These are phyloP conservation scores for Diceros bicornis DNA, from an alignment of 2,797 vertebrate genomes.

Conservation along the genomic window DNA sequence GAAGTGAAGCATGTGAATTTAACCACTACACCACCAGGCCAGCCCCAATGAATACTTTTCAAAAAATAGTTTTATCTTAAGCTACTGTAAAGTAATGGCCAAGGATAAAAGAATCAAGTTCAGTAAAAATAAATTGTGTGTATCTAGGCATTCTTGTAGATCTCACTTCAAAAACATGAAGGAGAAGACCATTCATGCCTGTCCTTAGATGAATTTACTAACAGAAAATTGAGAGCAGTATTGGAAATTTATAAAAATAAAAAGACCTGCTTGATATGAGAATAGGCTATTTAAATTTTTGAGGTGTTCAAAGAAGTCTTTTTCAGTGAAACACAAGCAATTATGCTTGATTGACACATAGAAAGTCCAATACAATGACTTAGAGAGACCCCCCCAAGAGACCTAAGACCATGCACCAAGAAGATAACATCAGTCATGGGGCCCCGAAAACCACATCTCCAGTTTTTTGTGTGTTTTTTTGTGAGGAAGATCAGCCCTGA, in stretches of 20 bases:
- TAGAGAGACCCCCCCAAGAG: neutral
- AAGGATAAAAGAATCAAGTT: slow-evolving; percentile 5
- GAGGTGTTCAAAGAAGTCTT: neutral
- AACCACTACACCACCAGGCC: too few species aligned
- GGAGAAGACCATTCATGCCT: neutral
- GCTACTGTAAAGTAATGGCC: neutral
- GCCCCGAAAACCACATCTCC: neutral
- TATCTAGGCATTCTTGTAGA: neutral
- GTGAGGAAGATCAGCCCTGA: too few species aligned
- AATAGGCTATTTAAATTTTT: neutral
- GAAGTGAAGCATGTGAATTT: too few species aligned
- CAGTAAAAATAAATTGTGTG: neutral
- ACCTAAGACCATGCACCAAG: neutral
- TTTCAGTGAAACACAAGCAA: slow-evolving; percentile 27
- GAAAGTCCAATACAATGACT: neutral
- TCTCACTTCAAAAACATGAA: slow-evolving; percentile 39
- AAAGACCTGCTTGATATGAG: neutral
- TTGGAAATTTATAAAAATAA: neutral
- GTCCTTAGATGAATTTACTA: neutral
- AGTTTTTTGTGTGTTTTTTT: neutral
- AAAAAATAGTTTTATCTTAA: neutral
- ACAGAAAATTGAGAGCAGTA: slow-evolving; percentile 28
- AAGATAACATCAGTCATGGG: neutral
- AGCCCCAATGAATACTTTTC: neutral
- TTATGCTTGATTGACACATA: neutral